A percentile compares a stretch with the other conserved stretches of the same genome.
Conservation (phyloP, 2,888 invertebrate genomes). For the Calliopum simillimum region DNA sequence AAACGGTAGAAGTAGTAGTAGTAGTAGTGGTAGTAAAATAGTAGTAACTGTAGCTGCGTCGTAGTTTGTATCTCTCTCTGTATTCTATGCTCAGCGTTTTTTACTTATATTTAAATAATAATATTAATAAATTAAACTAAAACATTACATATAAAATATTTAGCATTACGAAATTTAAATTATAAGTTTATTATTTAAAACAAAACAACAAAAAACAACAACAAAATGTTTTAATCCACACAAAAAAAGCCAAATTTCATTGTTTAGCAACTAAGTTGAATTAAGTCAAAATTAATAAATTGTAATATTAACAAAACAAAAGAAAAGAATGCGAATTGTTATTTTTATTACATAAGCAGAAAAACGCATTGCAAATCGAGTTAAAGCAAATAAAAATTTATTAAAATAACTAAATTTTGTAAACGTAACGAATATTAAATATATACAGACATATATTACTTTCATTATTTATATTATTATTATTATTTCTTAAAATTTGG, state of each 20-base stretch:
- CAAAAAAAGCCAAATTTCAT: constrained; percentile 16
- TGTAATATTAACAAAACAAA: background rate
- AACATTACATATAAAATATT: too few relatives aligned
- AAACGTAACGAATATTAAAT: constrained; percentile 52
- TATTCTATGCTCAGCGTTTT: constrained; percentile 19
- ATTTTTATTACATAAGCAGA: too few relatives aligned
- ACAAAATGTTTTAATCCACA: background rate
- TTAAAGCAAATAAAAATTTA: background rate
- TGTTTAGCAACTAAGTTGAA: constrained; percentile 13
- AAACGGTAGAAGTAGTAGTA: background rate
- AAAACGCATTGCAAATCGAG: too few relatives aligned
- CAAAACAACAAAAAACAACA: too few relatives aligned
- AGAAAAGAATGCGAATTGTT: background rate
- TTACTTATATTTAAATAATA: constrained; percentile 7
- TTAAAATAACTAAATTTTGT: background rate
- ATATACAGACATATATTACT: constrained; percentile 45
- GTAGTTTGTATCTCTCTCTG: constrained; percentile 9
- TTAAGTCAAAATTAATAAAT: background rate
- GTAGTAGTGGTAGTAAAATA: too few relatives aligned
- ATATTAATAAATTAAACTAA: background rate
- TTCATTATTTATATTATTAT: constrained; percentile 35
- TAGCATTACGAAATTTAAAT: too few relatives aligned
- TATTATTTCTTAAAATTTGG: constrained; percentile 46
- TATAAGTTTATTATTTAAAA: too few relatives aligned
- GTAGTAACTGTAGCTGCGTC: background rate